phyloP scores from a whole-genome alignment of 2,113 vertebrate species.

The Willisornis vidua region DNA sequence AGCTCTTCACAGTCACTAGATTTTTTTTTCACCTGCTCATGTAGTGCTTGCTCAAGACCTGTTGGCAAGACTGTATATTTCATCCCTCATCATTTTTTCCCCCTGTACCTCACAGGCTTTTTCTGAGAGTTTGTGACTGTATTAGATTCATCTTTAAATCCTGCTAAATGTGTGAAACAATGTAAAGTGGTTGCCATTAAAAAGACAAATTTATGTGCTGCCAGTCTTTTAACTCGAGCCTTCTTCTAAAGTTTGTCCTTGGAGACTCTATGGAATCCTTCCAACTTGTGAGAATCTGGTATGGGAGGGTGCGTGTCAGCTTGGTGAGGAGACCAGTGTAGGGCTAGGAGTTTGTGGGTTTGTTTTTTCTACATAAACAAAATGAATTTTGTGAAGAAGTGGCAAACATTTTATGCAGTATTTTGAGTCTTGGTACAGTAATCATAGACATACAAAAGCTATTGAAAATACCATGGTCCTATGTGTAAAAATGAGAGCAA shows the following conservation, averaged over 20 bases:
- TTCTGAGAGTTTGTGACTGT: not conserved
- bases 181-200: constrained; percentile 47
- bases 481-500: not conserved
- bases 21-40: constrained; percentile 66
- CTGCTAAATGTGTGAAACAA: constrained; percentile 42
- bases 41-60: not conserved
- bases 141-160: constrained; percentile 32
- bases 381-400: not conserved
- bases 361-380: not conserved
- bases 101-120: not conserved
- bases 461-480: not conserved
- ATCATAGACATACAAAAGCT: not conserved
- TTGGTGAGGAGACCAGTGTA: not conserved
- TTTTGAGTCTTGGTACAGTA: not conserved
- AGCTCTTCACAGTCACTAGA: constrained; percentile 64
- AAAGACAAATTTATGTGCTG: constrained; percentile 30
- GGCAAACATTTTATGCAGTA: not conserved
- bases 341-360: not conserved
- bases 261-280: not conserved
- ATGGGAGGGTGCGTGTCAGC: not conserved
- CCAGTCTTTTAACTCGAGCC: not conserved
- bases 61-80: constrained; percentile 50
- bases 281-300: not conserved
- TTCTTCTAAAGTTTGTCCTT: not conserved
- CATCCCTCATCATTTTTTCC: constrained; percentile 3